phyloP scores from a whole-genome alignment of 2,113 vertebrate genomes.

The Microtus montanus region DNA sequence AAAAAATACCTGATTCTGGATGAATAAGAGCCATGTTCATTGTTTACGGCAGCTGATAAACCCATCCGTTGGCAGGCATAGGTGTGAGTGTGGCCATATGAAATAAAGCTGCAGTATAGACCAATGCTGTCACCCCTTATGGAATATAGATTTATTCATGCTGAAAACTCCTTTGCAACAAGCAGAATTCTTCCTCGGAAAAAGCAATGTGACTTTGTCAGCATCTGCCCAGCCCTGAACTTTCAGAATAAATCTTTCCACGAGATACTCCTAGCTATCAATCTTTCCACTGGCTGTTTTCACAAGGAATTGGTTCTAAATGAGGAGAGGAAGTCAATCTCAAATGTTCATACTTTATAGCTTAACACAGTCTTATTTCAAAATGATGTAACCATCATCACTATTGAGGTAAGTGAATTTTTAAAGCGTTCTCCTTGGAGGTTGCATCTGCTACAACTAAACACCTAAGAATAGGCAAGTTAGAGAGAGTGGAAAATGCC shows the following conservation, averaged over 20 bases:
- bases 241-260: slow-evolving; percentile 59
- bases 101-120: slow-evolving; percentile 53
- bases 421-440: not conserved
- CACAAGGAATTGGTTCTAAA: slow-evolving; percentile 47
- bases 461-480: not conserved
- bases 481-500: not conserved
- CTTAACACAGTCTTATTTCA: slow-evolving; percentile 38
- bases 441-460: not conserved
- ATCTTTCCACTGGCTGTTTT: slow-evolving; percentile 56
- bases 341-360: slow-evolving; percentile 22
- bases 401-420: not conserved
- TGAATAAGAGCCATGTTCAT: not conserved
- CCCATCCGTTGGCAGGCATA: too few relatives aligned
- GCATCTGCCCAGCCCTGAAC: slow-evolving; percentile 57
- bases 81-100: not conserved
- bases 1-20: not conserved
- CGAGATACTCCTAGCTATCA: slow-evolving; percentile 1
- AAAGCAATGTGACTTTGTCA: slow-evolving; percentile 59
- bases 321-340: slow-evolving; percentile 29
- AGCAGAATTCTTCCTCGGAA: slow-evolving; percentile 43
- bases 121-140: not conserved
- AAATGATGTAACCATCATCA: not conserved
- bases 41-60: not conserved
- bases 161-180: slow-evolving; percentile 8
- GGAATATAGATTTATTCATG: slow-evolving; percentile 16